A percentile compares a stretch with the other conserved stretches of the same genome.
Evolutionary conservation across 1,140 invertebrate genomes (phyloP).

Genomic region (Diploscapter pachys): DNA sequence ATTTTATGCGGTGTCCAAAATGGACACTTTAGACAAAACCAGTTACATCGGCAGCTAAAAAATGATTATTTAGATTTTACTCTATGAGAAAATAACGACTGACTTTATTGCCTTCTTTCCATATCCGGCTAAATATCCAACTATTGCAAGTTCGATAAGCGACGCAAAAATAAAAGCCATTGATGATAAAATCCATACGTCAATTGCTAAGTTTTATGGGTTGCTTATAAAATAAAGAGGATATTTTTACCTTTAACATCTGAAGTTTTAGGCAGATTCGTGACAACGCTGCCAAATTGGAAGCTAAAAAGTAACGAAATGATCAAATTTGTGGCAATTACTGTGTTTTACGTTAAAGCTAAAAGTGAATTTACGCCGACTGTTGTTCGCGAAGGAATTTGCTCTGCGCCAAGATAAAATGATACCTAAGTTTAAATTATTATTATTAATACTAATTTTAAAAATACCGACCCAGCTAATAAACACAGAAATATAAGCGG

Average conservation of each 20-base stretch:
- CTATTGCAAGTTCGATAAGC: conserved; percentile 47
- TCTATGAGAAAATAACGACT: neutral
- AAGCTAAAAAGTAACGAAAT: conserved; percentile 53
- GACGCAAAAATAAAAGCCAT: conserved; percentile 48
- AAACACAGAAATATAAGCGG: conserved; percentile 57
- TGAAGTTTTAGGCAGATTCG: conserved; percentile 21
- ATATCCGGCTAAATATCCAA: conserved; percentile 44
- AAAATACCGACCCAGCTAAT: conserved; percentile 43
- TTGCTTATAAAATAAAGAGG: neutral
- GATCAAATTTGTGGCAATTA: too few relatives aligned
- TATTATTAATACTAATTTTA: too few relatives aligned
- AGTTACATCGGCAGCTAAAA: conserved; percentile 52
- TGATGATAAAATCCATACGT: conserved; percentile 53
- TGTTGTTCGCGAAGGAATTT: conserved; percentile 57
- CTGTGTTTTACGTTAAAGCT: conserved; percentile 41
- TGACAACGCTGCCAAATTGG: conserved; percentile 58
- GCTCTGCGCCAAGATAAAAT: conserved; percentile 53
- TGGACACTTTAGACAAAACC: conserved; percentile 50
- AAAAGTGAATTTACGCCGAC: conserved; percentile 56
- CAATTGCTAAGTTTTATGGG: conserved; percentile 39
- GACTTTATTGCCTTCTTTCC: conserved; percentile 6
- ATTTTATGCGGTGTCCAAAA: conserved; percentile 54
- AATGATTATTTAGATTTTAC: neutral
- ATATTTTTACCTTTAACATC: too few relatives aligned
- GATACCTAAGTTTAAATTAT: conserved; percentile 40